Percentiles rank a stretch among this genome's conserved stretches.
These are phyloP conservation scores for Idaea aversata DNA, from an alignment of 2,888 invertebrate species.

Conservation along the genomic window DNA sequence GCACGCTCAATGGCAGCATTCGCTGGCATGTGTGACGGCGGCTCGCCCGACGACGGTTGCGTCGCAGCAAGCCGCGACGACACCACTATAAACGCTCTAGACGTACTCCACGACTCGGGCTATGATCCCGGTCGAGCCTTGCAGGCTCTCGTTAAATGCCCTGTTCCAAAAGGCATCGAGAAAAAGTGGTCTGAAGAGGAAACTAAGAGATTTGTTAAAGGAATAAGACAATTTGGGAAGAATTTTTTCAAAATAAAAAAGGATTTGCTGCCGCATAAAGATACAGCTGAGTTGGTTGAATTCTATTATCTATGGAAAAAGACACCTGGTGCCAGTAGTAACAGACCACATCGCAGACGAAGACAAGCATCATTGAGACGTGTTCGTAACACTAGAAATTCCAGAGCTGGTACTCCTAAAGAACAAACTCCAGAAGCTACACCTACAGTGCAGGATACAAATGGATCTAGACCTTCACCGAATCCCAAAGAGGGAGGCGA, in stretches of 20 bases:
- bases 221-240: slow-evolving; percentile 98
- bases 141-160: slow-evolving; percentile 97
- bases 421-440: slow-evolving; percentile 84
- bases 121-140: slow-evolving; percentile 98
- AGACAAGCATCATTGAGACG: slow-evolving; percentile 92
- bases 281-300: slow-evolving; percentile 97
- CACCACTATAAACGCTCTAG: slow-evolving; percentile 97
- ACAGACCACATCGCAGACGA: slow-evolving; percentile 94
- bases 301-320: slow-evolving; percentile 99
- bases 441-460: slow-evolving; percentile 75
- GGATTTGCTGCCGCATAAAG: slow-evolving; percentile 97
- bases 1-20: slow-evolving; percentile 99
- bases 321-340: slow-evolving; percentile 98
- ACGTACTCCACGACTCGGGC: slow-evolving; percentile 96
- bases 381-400: slow-evolving; percentile 93
- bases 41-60: slow-evolving; percentile 97
- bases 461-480: slow-evolving; percentile 81
- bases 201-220: slow-evolving; percentile 98
- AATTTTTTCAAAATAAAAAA: slow-evolving; percentile 99
- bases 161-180: slow-evolving; percentile 97
- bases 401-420: slow-evolving; percentile 88
- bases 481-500: slow-evolving; percentile 85
- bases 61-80: slow-evolving; percentile 98
- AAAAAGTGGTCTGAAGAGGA: slow-evolving; percentile 99
- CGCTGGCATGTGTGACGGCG: slow-evolving; percentile 99